Conservation (phyloP, 2,797 vertebrate species). For the Pachyuromys duprasi region DNA sequence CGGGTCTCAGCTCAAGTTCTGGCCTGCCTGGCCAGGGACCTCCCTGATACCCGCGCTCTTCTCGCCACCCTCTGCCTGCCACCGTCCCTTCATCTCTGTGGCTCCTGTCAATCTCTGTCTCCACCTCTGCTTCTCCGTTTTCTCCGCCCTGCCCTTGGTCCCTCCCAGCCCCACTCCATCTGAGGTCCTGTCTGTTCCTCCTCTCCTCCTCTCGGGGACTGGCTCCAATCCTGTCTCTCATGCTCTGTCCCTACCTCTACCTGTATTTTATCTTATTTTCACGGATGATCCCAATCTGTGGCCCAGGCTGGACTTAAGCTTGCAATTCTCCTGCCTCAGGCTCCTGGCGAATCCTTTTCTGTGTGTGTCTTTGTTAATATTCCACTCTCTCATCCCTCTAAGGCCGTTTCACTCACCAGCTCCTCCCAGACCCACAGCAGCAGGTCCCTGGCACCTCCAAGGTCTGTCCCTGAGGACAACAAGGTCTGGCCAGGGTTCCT, state of each 20-base stretch:
- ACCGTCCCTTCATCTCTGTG: background rate
- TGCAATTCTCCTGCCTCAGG: background rate
- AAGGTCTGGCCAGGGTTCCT: constrained; percentile 25
- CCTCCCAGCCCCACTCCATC: background rate
- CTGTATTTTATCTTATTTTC: background rate
- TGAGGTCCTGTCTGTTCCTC: background rate
- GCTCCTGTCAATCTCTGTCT: background rate
- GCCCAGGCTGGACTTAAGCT: background rate
- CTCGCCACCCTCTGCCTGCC: background rate
- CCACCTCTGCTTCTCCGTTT: background rate
- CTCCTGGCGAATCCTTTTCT: background rate
- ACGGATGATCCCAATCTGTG: too few species aligned
- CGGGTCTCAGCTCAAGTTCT: background rate
- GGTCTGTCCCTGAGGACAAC: background rate
- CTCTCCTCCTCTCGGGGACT: background rate
- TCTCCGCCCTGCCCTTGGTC: background rate
- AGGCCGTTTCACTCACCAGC: constrained; percentile 69
- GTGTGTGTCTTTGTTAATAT: background rate
- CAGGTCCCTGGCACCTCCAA: constrained; percentile 21
- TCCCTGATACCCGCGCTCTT: background rate
- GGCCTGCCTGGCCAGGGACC: background rate
- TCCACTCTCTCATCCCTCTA: background rate
- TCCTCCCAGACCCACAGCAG: constrained; percentile 74
- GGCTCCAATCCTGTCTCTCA: background rate
- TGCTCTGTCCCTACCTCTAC: background rate